Evolutionary conservation across 2,888 invertebrate genomes (phyloP).

Genomic region (Aphidoletes aphidimyza): DNA sequence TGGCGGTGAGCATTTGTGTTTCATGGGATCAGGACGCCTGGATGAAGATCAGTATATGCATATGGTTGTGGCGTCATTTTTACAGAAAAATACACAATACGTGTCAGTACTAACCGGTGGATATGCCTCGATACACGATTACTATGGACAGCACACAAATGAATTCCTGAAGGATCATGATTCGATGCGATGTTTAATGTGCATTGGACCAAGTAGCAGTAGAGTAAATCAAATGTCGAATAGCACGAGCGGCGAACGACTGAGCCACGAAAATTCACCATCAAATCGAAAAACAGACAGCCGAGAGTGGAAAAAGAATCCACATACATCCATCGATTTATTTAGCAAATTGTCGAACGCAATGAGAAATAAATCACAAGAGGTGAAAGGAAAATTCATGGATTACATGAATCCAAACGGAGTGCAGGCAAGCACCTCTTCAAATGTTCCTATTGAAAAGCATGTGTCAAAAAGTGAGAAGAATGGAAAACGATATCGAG

Average conservation of each 20-base stretch:
- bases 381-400: slow-evolving; percentile 89
- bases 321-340: slow-evolving; percentile 72
- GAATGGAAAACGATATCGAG: slow-evolving; percentile 88
- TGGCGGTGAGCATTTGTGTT: slow-evolving; percentile 89
- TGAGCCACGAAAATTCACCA: slow-evolving; percentile 63
- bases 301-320: too few relatives aligned
- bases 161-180: slow-evolving; percentile 88
- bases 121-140: slow-evolving; percentile 84
- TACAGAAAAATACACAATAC: slow-evolving; percentile 92
- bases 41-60: slow-evolving; percentile 96
- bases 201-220: slow-evolving; percentile 66
- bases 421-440: not conserved
- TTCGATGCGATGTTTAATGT: slow-evolving; percentile 82
- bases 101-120: slow-evolving; percentile 94
- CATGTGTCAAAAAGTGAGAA: slow-evolving; percentile 87
- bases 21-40: slow-evolving; percentile 91
- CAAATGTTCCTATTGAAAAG: slow-evolving; percentile 71
- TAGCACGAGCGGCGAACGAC: slow-evolving; percentile 60
- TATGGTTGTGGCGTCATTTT: slow-evolving; percentile 97
- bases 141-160: slow-evolving; percentile 82
- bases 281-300: slow-evolving; percentile 37
- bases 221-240: slow-evolving; percentile 54
- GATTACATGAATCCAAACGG: slow-evolving; percentile 91
- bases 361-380: slow-evolving; percentile 90
- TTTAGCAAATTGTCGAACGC: slow-evolving; percentile 87